Conservation (phyloP, 1,140 invertebrate species). For the Copidosoma floridanum region DNA sequence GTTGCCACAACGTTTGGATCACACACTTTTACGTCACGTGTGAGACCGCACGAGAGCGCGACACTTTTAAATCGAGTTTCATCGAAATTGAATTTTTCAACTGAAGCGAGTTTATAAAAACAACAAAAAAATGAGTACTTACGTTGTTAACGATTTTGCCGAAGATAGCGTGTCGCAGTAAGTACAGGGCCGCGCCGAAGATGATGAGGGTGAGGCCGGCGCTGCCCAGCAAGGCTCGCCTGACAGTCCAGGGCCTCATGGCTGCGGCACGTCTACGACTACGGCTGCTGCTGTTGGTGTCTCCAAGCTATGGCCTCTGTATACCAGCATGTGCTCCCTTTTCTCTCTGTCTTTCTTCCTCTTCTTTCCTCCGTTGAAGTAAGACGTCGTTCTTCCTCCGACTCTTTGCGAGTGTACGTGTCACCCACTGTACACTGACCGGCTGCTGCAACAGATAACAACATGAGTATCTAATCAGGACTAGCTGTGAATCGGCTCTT, state of each 20-base stretch:
- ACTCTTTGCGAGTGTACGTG: too few relatives aligned
- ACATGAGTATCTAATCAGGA: too few relatives aligned
- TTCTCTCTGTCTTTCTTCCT: neutral
- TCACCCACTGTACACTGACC: too few relatives aligned
- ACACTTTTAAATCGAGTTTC: too few relatives aligned
- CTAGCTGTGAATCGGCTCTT: too few relatives aligned
- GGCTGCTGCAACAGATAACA: too few relatives aligned
- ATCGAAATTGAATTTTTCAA: neutral
- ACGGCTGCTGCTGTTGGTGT: neutral
- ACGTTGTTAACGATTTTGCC: slow-evolving; percentile 41
- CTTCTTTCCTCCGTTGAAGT: neutral
- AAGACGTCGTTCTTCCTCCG: too few relatives aligned
- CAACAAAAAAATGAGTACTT: slow-evolving; percentile 16
- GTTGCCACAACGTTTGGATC: too few relatives aligned
- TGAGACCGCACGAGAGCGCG: too few relatives aligned
- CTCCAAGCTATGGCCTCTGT: slow-evolving; percentile 21
- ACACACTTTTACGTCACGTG: too few relatives aligned
- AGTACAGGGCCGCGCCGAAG: slow-evolving; percentile 36
- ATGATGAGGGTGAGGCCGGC: slow-evolving; percentile 50
- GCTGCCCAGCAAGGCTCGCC: slow-evolving; percentile 41
- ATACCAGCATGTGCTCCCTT: neutral
- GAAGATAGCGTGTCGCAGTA: slow-evolving; percentile 38
- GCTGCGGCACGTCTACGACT: slow-evolving; percentile 15
- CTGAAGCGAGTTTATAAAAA: neutral
- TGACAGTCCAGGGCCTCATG: slow-evolving; percentile 50